phyloP scores from a whole-genome alignment of 2,888 invertebrate genomes.

The Theodoxus fluviatilis region DNA sequence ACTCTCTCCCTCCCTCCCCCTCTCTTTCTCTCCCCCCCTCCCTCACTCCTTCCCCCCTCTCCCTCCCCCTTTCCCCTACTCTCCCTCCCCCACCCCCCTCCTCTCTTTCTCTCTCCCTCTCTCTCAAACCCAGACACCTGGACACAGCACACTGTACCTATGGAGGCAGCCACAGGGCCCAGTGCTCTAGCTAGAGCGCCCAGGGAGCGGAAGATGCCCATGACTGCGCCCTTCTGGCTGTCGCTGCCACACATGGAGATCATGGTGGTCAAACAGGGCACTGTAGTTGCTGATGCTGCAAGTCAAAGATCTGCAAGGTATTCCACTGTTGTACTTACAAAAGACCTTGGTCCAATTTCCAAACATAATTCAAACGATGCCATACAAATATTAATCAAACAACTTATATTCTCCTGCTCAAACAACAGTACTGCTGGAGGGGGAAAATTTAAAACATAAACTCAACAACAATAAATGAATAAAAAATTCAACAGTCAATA shows the following conservation, averaged over 20 bases:
- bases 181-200: constrained; percentile 92
- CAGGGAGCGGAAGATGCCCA: constrained; percentile 92
- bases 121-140: too few species aligned
- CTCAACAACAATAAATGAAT: background rate
- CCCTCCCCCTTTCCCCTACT: too few species aligned
- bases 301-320: constrained; percentile 23
- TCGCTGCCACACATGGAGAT: constrained; percentile 81
- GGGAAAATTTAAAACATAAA: background rate
- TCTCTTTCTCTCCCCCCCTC: too few species aligned
- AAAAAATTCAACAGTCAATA: too few species aligned
- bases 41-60: too few species aligned
- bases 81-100: too few species aligned
- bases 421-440: background rate
- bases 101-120: too few species aligned
- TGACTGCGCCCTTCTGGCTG: constrained; percentile 87
- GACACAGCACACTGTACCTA: too few species aligned
- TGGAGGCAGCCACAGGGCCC: constrained; percentile 87
- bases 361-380: background rate
- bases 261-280: constrained; percentile 91
- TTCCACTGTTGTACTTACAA: background rate
- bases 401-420: background rate
- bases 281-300: constrained; percentile 77
- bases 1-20: too few species aligned
- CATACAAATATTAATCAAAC: constrained; percentile 22
- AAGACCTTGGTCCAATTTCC: background rate